Evolutionary conservation across 2,888 invertebrate species (phyloP), one percentile per base, ranked within the genome.

Genomic region (Pyrochroa serraticornis): DNA sequence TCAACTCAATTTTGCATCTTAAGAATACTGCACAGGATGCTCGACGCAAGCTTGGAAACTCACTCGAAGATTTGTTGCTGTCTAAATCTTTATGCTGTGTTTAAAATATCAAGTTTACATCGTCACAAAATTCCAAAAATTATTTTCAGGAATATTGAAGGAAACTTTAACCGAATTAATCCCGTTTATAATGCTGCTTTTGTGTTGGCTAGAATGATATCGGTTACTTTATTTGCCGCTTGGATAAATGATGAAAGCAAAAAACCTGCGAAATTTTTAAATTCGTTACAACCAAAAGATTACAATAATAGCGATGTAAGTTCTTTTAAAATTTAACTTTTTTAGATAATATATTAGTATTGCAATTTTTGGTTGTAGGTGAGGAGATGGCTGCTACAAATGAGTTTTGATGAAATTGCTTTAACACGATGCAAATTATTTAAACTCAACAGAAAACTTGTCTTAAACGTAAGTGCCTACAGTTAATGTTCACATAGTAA

Each of bases 181-280:
- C 2, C 22, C 5, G 5, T 5, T 22, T 22, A 22, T 5, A 22
- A 22, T 22, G 5, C 22, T 3, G 22, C 5, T 22, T 22, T 22
- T 22, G 22, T 5, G 3, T 2, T 22, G 5, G 22, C 5, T 22
- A 13, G 42, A 34, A 3, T 43, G 13, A 42, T 31, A 35, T 34
- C 14, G 22, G 3, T 50, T n/a, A 50, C 50, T 9, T 36, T 50
- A n/a, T 10, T 30, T 35, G 35, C 36, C 1, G 30, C 50, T 7
- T 35, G 43, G 36, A 35, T 50, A 7, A 50, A 50, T 35, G 50
- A 50, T 30, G 42, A 41, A 8, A 50, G 50, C 32, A 9, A 42
- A 14, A 13, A 43, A 43, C 42, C 43, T 12, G 13, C 35, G 3
- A 10, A 6, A 30, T 34, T 42, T 35, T 42, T 50, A 32, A 50